These are phyloP conservation scores for Quadroppia sp. DNA, from an alignment of 2,888 invertebrate genomes.

Conservation along the genomic window DNA sequence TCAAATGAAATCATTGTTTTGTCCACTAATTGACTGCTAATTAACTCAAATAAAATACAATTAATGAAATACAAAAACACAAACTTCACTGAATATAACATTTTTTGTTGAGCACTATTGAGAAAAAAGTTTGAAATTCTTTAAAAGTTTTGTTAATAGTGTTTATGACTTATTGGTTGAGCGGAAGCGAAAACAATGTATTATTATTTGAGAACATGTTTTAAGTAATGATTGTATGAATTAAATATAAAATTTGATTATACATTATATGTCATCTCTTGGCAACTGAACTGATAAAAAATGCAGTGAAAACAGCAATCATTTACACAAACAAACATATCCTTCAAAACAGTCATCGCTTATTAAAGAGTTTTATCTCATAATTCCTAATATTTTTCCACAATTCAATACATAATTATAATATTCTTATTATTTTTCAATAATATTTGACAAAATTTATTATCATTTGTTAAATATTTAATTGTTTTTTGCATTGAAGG, in stretches of 20 bases:
- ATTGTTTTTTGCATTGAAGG: too few relatives aligned
- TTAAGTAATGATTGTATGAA: not conserved
- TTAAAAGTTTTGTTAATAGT: too few relatives aligned
- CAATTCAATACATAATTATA: too few relatives aligned
- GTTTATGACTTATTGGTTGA: not conserved
- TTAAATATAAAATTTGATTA: not conserved
- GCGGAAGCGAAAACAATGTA: not conserved
- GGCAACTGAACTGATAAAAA: conserved; percentile 5
- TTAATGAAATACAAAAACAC: conserved; percentile 6
- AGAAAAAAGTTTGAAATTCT: not conserved
- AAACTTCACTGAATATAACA: not conserved
- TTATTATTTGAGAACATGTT: not conserved
- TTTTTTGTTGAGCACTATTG: not conserved
- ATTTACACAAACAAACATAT: too few relatives aligned
- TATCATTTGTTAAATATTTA: too few relatives aligned
- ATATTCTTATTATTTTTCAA: too few relatives aligned
- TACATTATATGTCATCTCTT: conserved; percentile 17
- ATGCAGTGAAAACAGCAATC: not conserved
- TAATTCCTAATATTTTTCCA: too few relatives aligned
- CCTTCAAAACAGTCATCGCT: too few relatives aligned
- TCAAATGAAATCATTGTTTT: not conserved
- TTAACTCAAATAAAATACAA: conserved; percentile 25
- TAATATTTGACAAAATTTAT: too few relatives aligned
- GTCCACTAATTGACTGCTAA: not conserved
- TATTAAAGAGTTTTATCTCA: not conserved